phyloP scores from a whole-genome alignment of 2,888 invertebrate species.

The Cremastinae sp. region DNA sequence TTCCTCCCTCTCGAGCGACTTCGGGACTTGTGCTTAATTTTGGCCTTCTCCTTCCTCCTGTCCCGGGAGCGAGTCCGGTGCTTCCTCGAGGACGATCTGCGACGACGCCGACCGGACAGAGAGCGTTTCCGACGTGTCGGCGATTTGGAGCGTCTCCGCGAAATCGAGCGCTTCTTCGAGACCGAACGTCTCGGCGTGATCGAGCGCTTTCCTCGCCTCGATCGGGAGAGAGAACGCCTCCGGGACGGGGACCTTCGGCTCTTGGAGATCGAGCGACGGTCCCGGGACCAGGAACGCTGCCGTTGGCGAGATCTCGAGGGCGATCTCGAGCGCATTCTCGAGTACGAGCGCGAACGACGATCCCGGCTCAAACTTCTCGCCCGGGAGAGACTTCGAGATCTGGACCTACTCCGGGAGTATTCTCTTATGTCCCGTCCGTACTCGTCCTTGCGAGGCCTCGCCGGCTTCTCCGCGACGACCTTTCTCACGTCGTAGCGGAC shows the following conservation, averaged over 20 bases:
- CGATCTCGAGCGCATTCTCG: slow-evolving; percentile 69
- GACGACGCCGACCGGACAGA: slow-evolving; percentile 65
- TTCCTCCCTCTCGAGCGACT: slow-evolving; percentile 75
- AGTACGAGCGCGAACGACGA: slow-evolving; percentile 75
- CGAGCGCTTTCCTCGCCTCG: slow-evolving; percentile 61
- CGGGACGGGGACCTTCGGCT: slow-evolving; percentile 70
- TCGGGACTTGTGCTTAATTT: slow-evolving; percentile 76
- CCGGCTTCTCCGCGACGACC: slow-evolving; percentile 86
- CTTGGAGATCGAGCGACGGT: slow-evolving; percentile 66
- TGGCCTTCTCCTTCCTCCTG: slow-evolving; percentile 75
- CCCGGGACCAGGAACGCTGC: slow-evolving; percentile 72
- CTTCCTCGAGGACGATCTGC: slow-evolving; percentile 64
- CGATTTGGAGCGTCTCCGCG: slow-evolving; percentile 57
- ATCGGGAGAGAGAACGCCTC: slow-evolving; percentile 71
- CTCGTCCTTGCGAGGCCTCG: slow-evolving; percentile 85
- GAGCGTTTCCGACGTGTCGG: slow-evolving; percentile 53
- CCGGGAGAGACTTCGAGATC: slow-evolving; percentile 68
- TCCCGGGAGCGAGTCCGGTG: slow-evolving; percentile 70
- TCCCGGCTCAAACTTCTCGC: slow-evolving; percentile 72
- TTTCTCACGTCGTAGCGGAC: slow-evolving; percentile 92
- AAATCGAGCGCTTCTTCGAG: slow-evolving; percentile 67
- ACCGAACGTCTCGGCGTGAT: slow-evolving; percentile 60
- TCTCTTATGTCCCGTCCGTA: slow-evolving; percentile 87
- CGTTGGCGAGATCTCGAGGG: slow-evolving; percentile 71
- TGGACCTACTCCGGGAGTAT: slow-evolving; percentile 70